Base-by-base conservation (phyloP, 2,113 vertebrate genomes). In the Alethe diademata region DNA sequence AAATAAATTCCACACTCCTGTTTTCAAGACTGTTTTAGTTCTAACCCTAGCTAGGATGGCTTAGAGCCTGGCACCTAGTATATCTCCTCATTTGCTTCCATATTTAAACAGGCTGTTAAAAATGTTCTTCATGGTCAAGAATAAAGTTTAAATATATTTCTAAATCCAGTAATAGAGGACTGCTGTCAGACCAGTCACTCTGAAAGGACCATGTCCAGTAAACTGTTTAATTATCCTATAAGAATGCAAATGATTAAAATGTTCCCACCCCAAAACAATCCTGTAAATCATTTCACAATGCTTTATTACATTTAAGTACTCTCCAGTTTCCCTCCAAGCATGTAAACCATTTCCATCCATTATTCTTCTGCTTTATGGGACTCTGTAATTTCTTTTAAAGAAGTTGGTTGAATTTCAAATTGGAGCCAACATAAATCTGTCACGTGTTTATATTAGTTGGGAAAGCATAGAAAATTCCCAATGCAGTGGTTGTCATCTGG, bases 161-260 rank as follows among this genome's bases (percentile, higher is more conserved):
- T 58, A 61, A 94, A 71, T 40, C 26, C 47, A 66, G 25, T 56
- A 85, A 86, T 25, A 84, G 61, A 88, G 35, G 60, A 54, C 7
- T 73, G 33, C 38, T 83, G 51, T 54, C 22, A 73, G n/a, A 85
- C 19, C 54, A 86, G 45, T 62, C 60, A 76, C 33, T 92, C 23
- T 83, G 83, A 74, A 74, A 91, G 67, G 47, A 75, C 33, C 40
- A 26, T 62, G 47, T 83, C 70, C 62, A 79, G 19, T 92, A 93
- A 94, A 35, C n/a, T 86, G 36, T 87, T 93, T 92, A 89, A 93
- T 95, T 92, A 87, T 31, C 60, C 86, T 53, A 29, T 67, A 71
- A 82, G 58, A 38, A 82, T 36, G 43, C 38, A 73, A 94, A 38
- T 70, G 7, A 91, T 93, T 95, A 76, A 82, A 93, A 58, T n/a